Percentiles rank a stretch among this genome's conserved stretches.
These are phyloP conservation scores for Pachydiplax longipennis DNA, from an alignment of 2,888 invertebrate species.

Conservation along the genomic window DNA sequence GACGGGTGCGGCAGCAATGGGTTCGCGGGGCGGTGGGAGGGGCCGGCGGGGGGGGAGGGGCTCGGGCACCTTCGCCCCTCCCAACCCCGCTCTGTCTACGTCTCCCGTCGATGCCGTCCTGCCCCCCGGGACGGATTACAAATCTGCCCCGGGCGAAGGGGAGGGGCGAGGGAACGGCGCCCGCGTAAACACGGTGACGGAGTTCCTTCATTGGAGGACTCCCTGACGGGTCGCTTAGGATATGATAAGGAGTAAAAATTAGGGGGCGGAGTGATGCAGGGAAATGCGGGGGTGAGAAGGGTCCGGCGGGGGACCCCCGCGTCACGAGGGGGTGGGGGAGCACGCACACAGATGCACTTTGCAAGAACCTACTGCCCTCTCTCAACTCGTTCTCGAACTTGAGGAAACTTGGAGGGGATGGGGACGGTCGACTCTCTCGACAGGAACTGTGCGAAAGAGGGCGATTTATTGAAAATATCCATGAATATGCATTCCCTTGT, in stretches of 20 bases:
- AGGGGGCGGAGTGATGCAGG: slow-evolving; percentile 20
- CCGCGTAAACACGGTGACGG: slow-evolving; percentile 22
- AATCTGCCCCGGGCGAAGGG: slow-evolving; percentile 55
- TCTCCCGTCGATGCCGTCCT: slow-evolving; percentile 53
- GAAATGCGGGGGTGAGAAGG: not conserved
- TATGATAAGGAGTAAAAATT: slow-evolving; percentile 45
- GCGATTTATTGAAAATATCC: not conserved
- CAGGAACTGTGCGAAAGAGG: not conserved
- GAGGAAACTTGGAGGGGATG: not conserved
- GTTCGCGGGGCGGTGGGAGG: not conserved
- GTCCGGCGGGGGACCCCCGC: not conserved
- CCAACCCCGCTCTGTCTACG: slow-evolving; percentile 41
- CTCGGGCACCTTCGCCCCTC: slow-evolving; percentile 36
- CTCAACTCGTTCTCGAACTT: slow-evolving; percentile 37
- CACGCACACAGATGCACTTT: slow-evolving; percentile 34
- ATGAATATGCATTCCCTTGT: not conserved
- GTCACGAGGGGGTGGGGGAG: not conserved
- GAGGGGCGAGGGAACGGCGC: slow-evolving; percentile 43
- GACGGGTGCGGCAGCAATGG: slow-evolving; percentile 2
- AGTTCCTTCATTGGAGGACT: slow-evolving; percentile 22
- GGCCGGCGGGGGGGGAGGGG: not conserved
- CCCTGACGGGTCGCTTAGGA: slow-evolving; percentile 40
- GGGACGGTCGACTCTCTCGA: not conserved
- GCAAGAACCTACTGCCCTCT: slow-evolving; percentile 43
- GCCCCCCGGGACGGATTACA: slow-evolving; percentile 56